Conservation (phyloP, 2,888 invertebrate species). For the Junonia oenone region DNA sequence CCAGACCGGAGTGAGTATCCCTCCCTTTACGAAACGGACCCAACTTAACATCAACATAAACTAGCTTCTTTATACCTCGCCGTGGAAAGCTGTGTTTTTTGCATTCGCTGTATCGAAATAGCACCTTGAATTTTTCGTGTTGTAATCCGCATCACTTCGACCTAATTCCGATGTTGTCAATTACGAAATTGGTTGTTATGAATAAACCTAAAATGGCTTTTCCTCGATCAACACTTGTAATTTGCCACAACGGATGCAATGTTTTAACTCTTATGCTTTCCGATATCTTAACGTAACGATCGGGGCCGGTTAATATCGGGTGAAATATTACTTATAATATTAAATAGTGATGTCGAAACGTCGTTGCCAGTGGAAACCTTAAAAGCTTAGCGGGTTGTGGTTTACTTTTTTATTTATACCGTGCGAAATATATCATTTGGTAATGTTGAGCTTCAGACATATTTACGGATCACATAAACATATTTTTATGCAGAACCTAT, state of each 20-base stretch:
- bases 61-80: constrained; percentile 3
- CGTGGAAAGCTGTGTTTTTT: constrained; percentile 5
- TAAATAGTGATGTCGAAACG: constrained; percentile 15
- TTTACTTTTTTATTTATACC: constrained; percentile 12
- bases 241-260: constrained; percentile 31
- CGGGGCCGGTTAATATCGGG: constrained; percentile 7
- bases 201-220: constrained; percentile 21
- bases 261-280: constrained; percentile 22
- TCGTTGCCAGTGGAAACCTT: constrained; percentile 15
- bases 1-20: constrained; percentile 84
- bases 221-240: constrained; percentile 21
- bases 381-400: constrained; percentile 5
- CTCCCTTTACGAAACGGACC: background rate
- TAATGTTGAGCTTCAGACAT: background rate
- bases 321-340: constrained; percentile 17
- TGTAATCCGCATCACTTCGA: constrained; percentile 19
- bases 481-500: too few species aligned
- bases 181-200: constrained; percentile 28
- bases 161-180: constrained; percentile 21
- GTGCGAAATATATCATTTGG: background rate
- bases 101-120: constrained; percentile 8
- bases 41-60: background rate
- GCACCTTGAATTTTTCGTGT: constrained; percentile 16
- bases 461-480: too few species aligned
- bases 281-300: constrained; percentile 15